Percentiles rank a stretch among this genome's conserved stretches.
Conservation (phyloP, 2,113 vertebrate genomes). For the Coryphaenoides rupestris region DNA sequence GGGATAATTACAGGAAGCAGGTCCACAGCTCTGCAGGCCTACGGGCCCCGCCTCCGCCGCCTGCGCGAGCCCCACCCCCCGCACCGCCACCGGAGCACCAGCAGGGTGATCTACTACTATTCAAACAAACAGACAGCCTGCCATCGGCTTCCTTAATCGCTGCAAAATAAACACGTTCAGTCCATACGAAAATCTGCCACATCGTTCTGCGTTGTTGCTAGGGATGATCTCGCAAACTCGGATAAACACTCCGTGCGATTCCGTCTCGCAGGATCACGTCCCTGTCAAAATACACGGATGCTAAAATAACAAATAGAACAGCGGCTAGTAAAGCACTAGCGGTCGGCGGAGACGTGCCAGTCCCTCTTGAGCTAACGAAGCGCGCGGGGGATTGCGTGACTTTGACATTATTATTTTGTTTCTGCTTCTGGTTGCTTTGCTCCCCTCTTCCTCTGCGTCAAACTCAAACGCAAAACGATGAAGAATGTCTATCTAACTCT, state of each 20-base stretch:
- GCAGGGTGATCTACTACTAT: conserved; percentile 37
- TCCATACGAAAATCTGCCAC: conserved; percentile 43
- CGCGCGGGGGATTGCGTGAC: too few species aligned
- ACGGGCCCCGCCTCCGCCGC: conserved; percentile 44
- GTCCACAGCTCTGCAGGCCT: conserved; percentile 49
- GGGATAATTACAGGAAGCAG: conserved; percentile 69
- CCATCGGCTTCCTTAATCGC: conserved; percentile 47
- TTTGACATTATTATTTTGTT: too few species aligned
- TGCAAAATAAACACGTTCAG: conserved; percentile 50
- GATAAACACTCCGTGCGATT: conserved; percentile 35
- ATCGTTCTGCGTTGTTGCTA: conserved; percentile 10
- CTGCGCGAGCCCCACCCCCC: conserved; percentile 1
- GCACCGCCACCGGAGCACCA: conserved; percentile 41
- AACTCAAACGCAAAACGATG: too few species aligned
- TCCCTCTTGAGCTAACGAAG: background rate
- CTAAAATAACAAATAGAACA: conserved; percentile 42
- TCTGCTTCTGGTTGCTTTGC: too few species aligned
- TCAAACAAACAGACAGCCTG: conserved; percentile 58
- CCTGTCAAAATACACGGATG: conserved; percentile 56
- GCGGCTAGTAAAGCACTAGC: conserved; percentile 26
- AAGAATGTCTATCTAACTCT: background rate
- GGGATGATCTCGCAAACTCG: conserved; percentile 40
- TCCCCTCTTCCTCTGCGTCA: too few species aligned
- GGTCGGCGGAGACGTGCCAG: conserved; percentile 6
- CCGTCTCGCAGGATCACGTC: conserved; percentile 45